Evolutionary conservation across 37 sponge, comb jelly and placozoan species (phyloP), one percentile per base, ranked within the genome.

Genomic region (Eunapius fragilis): DNA sequence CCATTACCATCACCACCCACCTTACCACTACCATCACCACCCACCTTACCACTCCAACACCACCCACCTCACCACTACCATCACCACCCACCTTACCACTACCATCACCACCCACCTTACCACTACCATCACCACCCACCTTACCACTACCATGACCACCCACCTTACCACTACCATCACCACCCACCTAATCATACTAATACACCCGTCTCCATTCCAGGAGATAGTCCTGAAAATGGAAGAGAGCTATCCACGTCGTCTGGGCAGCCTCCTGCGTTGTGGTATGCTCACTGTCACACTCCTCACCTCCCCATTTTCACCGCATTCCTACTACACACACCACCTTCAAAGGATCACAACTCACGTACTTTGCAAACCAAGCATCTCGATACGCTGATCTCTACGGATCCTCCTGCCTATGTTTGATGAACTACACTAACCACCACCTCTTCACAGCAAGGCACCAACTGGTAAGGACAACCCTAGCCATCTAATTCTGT

Each of bases 351-450:
- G 97, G 97, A 34, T 89, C 97, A 34, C 77, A 95, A 25, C 87
- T 87, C 84, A 95, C 95, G 2, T 92, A 91, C 83, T 94, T 93
- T 91, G 95, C 95, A 28, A 71, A 45, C 74, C 95, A 95, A 80
- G 89, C 94, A 23, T 87, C 75, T 31, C 85, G 96, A 3, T 97
- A 91, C 83, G 98, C 98, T 31, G 98, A 97, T 79, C 80, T 97
- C 3, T 97, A 97, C 79, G 79, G 92, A 31, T 79, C 89, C 30
- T 69, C 85, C 47, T 93, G 88, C 72, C 74, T 86, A 68, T 93
- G 93, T 79, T 85, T 97, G 2, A 45, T 93, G 75, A 71, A 93
- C 84, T 97, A 95, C 33, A 88, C 97, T 3, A 24, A 48, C 69
- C 50, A 84, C 79, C 92, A 85, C 80, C 93, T 94, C 73, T 96